A percentile compares a stretch with the other conserved stretches of the same genome.
Evolutionary conservation across 2,797 vertebrate genomes (phyloP).

Genomic region (Furcifer pardalis): DNA sequence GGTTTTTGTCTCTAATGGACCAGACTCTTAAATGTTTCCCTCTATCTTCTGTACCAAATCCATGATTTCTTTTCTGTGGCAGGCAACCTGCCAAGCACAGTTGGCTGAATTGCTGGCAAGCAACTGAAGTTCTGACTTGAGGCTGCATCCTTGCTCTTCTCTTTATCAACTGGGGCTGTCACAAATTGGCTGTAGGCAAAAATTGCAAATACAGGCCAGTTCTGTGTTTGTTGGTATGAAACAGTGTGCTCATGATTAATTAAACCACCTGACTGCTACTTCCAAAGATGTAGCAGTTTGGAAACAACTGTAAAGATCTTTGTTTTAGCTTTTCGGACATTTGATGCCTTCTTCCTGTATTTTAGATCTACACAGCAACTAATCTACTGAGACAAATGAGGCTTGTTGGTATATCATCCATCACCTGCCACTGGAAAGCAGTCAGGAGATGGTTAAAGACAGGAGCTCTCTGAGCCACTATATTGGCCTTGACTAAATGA

Average conservation of each 20-base stretch:
- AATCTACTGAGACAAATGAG: slow-evolving; percentile 58
- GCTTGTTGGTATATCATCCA: slow-evolving; percentile 62
- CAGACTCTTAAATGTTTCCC: background rate
- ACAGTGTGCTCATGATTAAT: slow-evolving; percentile 49
- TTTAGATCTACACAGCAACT: slow-evolving; percentile 55
- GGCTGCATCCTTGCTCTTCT: slow-evolving; percentile 17
- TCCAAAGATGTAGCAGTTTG: background rate
- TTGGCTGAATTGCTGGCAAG: background rate
- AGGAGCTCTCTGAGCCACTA: slow-evolving; percentile 68
- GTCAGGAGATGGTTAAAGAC: slow-evolving; percentile 72
- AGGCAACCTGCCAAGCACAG: slow-evolving; percentile 15
- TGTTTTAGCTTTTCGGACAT: slow-evolving; percentile 48
- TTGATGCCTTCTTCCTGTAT: slow-evolving; percentile 42
- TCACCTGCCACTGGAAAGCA: slow-evolving; percentile 55
- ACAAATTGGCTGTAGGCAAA: slow-evolving; percentile 21
- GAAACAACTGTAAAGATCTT: slow-evolving; percentile 48
- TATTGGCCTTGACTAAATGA: slow-evolving; percentile 79
- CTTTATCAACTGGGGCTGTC: slow-evolving; percentile 17
- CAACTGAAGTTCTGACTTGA: slow-evolving; percentile 7
- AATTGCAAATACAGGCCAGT: slow-evolving; percentile 11
- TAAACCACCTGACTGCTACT: slow-evolving; percentile 19
- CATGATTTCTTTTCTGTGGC: slow-evolving; percentile 23
- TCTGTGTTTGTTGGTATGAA: slow-evolving; percentile 33
- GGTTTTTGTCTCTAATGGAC: background rate
- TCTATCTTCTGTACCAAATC: background rate